Percentiles rank a stretch among this genome's conserved stretches.
phyloP scores from a whole-genome alignment of 2,113 vertebrate species.

The Desmodus rotundus region DNA sequence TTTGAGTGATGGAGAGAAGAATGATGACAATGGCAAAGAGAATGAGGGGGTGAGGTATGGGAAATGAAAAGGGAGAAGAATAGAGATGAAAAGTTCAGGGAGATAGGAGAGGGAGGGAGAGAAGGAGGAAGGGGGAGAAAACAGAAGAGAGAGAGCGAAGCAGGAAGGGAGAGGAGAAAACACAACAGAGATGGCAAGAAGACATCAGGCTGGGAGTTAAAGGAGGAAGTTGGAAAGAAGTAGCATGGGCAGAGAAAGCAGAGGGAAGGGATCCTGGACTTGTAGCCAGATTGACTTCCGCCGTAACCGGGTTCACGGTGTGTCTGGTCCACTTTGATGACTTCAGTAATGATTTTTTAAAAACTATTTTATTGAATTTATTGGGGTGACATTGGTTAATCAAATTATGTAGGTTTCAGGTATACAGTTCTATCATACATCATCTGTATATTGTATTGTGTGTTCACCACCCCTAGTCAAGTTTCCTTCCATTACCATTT shows the following conservation, averaged over 20 bases:
- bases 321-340: constrained; percentile 31
- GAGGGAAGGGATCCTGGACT: accelerated
- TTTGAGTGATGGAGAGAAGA: not conserved
- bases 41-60: not conserved
- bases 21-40: not conserved
- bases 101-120: not conserved
- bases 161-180: not conserved
- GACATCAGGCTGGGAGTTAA: not conserved
- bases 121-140: accelerated
- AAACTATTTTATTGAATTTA: not conserved
- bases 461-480: not conserved
- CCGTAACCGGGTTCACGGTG: not conserved
- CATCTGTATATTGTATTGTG: not conserved
- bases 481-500: not conserved
- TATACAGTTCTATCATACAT: not conserved
- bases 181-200: not conserved
- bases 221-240: not conserved
- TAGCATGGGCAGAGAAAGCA: accelerated
- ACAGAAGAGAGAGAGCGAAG: not conserved
- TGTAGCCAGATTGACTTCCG: not conserved
- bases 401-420: not conserved
- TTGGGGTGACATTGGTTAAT: not conserved
- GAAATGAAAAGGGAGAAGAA: not conserved
- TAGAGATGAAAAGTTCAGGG: not conserved
- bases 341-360: constrained; percentile 39